Base-by-base conservation (phyloP, 2,113 vertebrate genomes). In the Tiliqua scincoides region DNA sequence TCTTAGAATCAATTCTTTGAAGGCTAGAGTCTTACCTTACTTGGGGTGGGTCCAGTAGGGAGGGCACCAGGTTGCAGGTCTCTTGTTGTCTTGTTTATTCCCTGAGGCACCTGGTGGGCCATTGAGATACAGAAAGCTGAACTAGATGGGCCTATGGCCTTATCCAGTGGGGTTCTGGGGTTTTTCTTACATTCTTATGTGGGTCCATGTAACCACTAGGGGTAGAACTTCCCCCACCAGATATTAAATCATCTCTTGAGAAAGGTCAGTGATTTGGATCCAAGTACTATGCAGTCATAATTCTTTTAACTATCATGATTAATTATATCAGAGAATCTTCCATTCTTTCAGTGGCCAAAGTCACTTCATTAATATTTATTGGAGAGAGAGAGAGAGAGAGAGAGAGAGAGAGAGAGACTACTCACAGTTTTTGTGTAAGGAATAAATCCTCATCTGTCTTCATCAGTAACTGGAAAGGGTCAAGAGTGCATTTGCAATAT, bases 401-500 rank as follows among this genome's bases (percentile, higher is more conserved):
- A 37, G 61, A 84, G 86, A 91, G 30, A 8, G 43, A 48, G 43
- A 8, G 43, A 48, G 43, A 48, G 43, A 48, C 4, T 48, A 85
- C 62, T 27, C 86, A 3, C 52, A 43, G 23, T 89, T 90, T 91
- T 92, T 80, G n/a, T 59, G 15, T 35, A 63, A 85, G 54, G 63
- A 59, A 80, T 84, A 85, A 67, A 87, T 90, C 61, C 86, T 70
- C 67, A 61, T 80, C 85, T 62, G 23, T 52, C 76, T 75, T n/a
- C 30, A 65, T 83, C 48, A 40, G 21, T 83, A 82, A 32, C 73
- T 85, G 59, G 65, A 90, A 91, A 93, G 87, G n/a, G 84, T 89
- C 92, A 92, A 87, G 71, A 61, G 35, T 61, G 25, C n/a, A 25
- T 32, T 88, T 92, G 85, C 91, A 79, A 68, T 81, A 73, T 84